A percentile compares a stretch with the other conserved stretches of the same genome.
Evolutionary conservation across 2,888 invertebrate genomes (phyloP).

Genomic region (Agrilus cyanescens): DNA sequence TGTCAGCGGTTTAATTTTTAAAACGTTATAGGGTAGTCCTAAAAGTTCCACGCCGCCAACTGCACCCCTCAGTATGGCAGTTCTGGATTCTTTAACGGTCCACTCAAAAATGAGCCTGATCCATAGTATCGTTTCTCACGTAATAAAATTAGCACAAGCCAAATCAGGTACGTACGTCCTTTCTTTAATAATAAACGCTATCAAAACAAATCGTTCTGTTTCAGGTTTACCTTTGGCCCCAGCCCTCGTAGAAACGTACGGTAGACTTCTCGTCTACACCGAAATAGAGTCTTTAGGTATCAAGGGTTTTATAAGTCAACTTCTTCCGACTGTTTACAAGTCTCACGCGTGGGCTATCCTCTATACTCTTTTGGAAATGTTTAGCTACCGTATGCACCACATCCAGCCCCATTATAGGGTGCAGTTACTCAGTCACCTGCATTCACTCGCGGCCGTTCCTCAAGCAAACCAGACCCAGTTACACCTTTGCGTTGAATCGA

Average conservation of each 20-base stretch:
- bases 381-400: slow-evolving; percentile 90
- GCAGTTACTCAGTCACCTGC: slow-evolving; percentile 81
- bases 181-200: no score
- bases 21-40: slow-evolving; percentile 23
- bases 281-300: slow-evolving; percentile 95
- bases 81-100: slow-evolving; percentile 85
- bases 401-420: slow-evolving; percentile 93
- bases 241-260: slow-evolving; percentile 90
- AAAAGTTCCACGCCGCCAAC: slow-evolving; percentile 51
- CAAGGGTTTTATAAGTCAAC: slow-evolving; percentile 90
- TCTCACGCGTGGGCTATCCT: slow-evolving; percentile 90
- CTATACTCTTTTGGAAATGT: slow-evolving; percentile 94
- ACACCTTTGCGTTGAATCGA: slow-evolving; percentile 58
- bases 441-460: slow-evolving; percentile 80
- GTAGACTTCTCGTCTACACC: slow-evolving; percentile 82
- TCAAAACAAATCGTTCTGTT: no score
- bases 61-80: slow-evolving; percentile 81
- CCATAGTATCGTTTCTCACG: slow-evolving; percentile 70
- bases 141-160: slow-evolving; percentile 79
- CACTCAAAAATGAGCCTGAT: slow-evolving; percentile 85
- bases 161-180: slow-evolving; percentile 41
- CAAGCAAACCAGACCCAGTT: slow-evolving; percentile 93
- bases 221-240: slow-evolving; percentile 70
- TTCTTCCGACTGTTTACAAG: slow-evolving; percentile 83
- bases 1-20: slow-evolving; percentile 8